phyloP scores from a whole-genome alignment of 2,797 vertebrate species.

The Sebastes flavidus region DNA sequence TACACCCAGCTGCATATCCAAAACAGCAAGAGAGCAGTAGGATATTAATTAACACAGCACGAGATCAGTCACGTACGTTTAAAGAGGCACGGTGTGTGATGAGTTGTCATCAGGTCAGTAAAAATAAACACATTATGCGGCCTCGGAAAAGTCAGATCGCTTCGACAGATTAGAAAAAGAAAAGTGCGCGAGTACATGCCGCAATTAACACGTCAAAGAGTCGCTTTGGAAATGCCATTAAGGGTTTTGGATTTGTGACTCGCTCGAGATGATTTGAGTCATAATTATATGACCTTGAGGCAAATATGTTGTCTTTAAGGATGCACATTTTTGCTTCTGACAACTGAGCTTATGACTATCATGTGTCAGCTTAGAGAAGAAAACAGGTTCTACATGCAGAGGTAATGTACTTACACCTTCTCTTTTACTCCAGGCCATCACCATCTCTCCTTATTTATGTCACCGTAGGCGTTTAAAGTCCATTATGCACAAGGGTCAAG shows the following conservation, averaged over 20 bases:
- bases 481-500: slow-evolving; percentile 57
- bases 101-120: slow-evolving; percentile 38
- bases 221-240: slow-evolving; percentile 41
- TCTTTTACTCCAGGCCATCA: background rate
- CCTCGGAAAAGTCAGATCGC: slow-evolving; percentile 14
- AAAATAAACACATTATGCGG: slow-evolving; percentile 31
- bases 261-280: slow-evolving; percentile 39
- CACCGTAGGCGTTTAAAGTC: slow-evolving; percentile 40
- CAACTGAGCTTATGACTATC: slow-evolving; percentile 23
- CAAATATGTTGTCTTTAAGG: slow-evolving; percentile 27
- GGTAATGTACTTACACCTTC: slow-evolving; percentile 12
- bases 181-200: slow-evolving; percentile 3
- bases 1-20: slow-evolving; percentile 41
- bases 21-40: slow-evolving; percentile 52
- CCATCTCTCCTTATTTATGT: slow-evolving; percentile 50
- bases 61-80: slow-evolving; percentile 8
- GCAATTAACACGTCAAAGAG: slow-evolving; percentile 20
- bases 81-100: slow-evolving; percentile 35
- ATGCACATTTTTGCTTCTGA: slow-evolving; percentile 10
- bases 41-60: slow-evolving; percentile 66
- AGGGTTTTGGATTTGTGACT: slow-evolving; percentile 37
- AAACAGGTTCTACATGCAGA: background rate
- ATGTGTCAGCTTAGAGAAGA: background rate
- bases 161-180: slow-evolving; percentile 5
- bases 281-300: slow-evolving; percentile 42